Evolutionary conservation across 2,888 invertebrate genomes (phyloP).

Genomic region (Acleris holmiana): DNA sequence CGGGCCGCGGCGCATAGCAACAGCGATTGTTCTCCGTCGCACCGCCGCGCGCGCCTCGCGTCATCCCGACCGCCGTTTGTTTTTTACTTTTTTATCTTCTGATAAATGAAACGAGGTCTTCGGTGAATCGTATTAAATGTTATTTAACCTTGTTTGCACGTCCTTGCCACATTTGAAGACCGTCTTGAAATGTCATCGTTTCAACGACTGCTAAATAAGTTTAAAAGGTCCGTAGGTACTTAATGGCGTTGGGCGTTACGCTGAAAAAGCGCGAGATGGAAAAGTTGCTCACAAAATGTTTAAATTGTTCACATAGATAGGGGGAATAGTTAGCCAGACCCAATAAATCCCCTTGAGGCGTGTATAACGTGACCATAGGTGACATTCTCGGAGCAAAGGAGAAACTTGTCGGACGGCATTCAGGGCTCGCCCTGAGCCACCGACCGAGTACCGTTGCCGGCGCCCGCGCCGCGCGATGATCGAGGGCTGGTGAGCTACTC

Average conservation of each 20-base stretch:
- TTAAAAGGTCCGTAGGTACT: too few species aligned
- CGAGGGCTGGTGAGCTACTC: neutral
- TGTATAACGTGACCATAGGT: slow-evolving; percentile 57
- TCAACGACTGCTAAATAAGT: neutral
- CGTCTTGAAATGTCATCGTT: neutral
- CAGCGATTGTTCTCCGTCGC: slow-evolving; percentile 20
- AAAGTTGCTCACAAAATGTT: neutral
- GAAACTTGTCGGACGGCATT: slow-evolving; percentile 78
- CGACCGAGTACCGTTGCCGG: slow-evolving; percentile 62
- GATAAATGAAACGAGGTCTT: slow-evolving; percentile 24
- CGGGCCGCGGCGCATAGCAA: slow-evolving; percentile 29
- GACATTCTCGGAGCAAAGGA: slow-evolving; percentile 71
- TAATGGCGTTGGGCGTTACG: too few species aligned
- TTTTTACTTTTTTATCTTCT: slow-evolving; percentile 28
- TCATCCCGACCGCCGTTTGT: slow-evolving; percentile 28
- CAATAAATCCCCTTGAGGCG: slow-evolving; percentile 28
- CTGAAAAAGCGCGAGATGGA: too few species aligned
- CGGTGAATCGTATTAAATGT: slow-evolving; percentile 23
- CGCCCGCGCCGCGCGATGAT: neutral
- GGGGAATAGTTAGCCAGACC: neutral
- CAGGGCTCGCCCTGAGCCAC: slow-evolving; percentile 71
- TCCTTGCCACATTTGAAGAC: slow-evolving; percentile 1
- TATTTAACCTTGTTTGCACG: slow-evolving; percentile 12
- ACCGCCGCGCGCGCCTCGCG: slow-evolving; percentile 20
- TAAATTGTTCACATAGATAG: neutral